phyloP scores from a whole-genome alignment of 1,140 invertebrate species.

The Drosophila erecta region DNA sequence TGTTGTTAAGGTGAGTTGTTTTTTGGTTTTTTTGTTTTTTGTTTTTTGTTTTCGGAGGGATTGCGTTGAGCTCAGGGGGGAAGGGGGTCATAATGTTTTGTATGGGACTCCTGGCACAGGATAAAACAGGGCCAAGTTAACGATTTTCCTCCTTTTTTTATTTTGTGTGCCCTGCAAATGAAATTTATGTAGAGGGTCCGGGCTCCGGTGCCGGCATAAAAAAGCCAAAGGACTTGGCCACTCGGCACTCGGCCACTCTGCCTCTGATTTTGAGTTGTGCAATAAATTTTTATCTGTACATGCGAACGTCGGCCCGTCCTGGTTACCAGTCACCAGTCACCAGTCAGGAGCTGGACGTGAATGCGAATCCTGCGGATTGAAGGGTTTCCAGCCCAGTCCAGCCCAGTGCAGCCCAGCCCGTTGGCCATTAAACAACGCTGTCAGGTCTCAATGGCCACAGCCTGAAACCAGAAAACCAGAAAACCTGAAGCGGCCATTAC shows the following conservation, averaged over 20 bases:
- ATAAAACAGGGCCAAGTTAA: constrained; percentile 66
- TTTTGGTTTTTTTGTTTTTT: no score
- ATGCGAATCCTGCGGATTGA: constrained; percentile 10
- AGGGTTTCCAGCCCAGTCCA: constrained; percentile 13
- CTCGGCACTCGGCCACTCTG: constrained; percentile 12
- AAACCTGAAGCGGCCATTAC: constrained; percentile 69
- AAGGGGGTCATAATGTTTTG: constrained; percentile 12
- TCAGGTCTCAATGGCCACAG: constrained; percentile 66
- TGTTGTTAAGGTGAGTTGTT: constrained; percentile 20
- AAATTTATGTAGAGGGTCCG: constrained; percentile 52
- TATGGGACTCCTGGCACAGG: constrained; percentile 29
- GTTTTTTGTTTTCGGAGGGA: constrained; percentile 2
- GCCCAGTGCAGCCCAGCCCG: neutral
- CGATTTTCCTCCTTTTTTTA: constrained; percentile 58
- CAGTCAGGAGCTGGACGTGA: constrained; percentile 1
- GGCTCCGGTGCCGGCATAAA: constrained; percentile 22
- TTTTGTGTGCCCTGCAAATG: constrained; percentile 46
- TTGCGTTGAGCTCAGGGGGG: no score
- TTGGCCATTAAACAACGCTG: constrained; percentile 77
- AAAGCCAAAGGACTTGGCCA: constrained; percentile 29
- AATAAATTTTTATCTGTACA: constrained; percentile 83
- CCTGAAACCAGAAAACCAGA: constrained; percentile 5
- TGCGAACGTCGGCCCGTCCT: constrained; percentile 47
- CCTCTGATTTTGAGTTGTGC: constrained; percentile 80
- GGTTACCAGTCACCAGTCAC: neutral